These are phyloP conservation scores for Caenorhabditis briggsae DNA, from an alignment of 1,140 invertebrate genomes.

Conservation along the genomic window DNA sequence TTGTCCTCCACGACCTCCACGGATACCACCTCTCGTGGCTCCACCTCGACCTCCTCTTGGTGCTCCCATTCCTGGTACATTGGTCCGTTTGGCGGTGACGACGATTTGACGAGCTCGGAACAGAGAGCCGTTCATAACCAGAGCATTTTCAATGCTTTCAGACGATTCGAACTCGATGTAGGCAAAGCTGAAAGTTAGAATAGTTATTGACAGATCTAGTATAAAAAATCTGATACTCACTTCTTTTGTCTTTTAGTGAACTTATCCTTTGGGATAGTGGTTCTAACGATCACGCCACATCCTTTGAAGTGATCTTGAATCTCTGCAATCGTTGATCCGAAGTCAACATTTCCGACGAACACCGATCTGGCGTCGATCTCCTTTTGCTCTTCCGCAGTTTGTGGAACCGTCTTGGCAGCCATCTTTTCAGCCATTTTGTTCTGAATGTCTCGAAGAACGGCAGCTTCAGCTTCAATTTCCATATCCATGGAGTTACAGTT, in stretches of 20 bases:
- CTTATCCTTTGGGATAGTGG: background rate
- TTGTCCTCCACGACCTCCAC: background rate
- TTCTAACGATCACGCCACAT: background rate
- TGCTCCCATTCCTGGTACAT: constrained; percentile 1
- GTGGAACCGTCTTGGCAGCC: background rate
- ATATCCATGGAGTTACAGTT: too few species aligned
- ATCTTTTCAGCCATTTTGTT: too few species aligned
- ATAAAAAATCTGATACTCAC: background rate
- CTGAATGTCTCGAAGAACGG: too few species aligned
- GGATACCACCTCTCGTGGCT: background rate
- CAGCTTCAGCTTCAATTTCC: too few species aligned
- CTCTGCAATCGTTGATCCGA: background rate
- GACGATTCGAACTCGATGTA: background rate
- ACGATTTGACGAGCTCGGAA: background rate
- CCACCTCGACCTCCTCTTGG: background rate
- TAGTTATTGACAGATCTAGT: background rate
- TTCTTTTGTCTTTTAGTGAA: background rate
- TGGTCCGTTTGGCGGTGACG: background rate
- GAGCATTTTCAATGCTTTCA: background rate
- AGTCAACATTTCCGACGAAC: background rate
- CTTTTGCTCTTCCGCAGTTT: background rate
- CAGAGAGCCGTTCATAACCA: background rate
- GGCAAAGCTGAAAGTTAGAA: background rate
- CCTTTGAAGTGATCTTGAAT: background rate
- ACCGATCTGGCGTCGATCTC: background rate